Conservation (phyloP, 2,888 invertebrate species). For the Drosophila testacea region DNA sequence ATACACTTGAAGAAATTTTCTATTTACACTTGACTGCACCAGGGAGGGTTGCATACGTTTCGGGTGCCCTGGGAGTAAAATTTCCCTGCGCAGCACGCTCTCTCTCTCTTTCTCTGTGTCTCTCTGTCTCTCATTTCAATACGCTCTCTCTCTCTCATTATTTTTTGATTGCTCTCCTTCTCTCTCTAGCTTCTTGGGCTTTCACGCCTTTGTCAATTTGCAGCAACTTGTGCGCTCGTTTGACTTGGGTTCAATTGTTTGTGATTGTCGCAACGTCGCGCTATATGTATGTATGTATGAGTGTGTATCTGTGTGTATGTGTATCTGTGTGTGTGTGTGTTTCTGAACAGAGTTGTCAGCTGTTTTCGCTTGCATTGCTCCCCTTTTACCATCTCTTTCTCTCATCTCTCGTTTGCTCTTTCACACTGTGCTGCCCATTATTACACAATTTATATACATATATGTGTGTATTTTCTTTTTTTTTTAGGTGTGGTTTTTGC, state of each 20-base stretch:
- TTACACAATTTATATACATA: conserved; percentile 71
- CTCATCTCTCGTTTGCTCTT: conserved; percentile 24
- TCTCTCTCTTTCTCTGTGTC: conserved; percentile 9
- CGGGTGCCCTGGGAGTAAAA: conserved; percentile 48
- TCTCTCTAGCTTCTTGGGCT: conserved; percentile 41
- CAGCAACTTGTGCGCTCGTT: conserved; percentile 82
- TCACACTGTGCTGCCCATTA: conserved; percentile 55
- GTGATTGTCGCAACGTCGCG: conserved; percentile 72
- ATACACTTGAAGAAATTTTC: conserved; percentile 78
- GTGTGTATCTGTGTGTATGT: conserved; percentile 23
- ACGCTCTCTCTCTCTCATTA: conserved; percentile 6
- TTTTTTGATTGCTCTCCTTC: background rate
- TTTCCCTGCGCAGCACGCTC: conserved; percentile 59
- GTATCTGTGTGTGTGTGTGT: conserved; percentile 19
- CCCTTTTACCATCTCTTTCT: conserved; percentile 20
- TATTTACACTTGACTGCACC: conserved; percentile 80
- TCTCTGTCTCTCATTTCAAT: conserved; percentile 7
- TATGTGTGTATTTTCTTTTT: conserved; percentile 23
- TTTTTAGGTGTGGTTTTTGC: conserved; percentile 77
- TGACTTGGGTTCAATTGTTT: conserved; percentile 81
- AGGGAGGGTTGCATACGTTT: conserved; percentile 43
- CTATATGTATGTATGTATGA: conserved; percentile 25
- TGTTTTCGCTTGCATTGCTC: conserved; percentile 69
- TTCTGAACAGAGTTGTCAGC: conserved; percentile 75
- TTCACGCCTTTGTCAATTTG: conserved; percentile 80